These are phyloP conservation scores for Copidosoma aretas DNA, from an alignment of 2,888 invertebrate species.

Conservation along the genomic window DNA sequence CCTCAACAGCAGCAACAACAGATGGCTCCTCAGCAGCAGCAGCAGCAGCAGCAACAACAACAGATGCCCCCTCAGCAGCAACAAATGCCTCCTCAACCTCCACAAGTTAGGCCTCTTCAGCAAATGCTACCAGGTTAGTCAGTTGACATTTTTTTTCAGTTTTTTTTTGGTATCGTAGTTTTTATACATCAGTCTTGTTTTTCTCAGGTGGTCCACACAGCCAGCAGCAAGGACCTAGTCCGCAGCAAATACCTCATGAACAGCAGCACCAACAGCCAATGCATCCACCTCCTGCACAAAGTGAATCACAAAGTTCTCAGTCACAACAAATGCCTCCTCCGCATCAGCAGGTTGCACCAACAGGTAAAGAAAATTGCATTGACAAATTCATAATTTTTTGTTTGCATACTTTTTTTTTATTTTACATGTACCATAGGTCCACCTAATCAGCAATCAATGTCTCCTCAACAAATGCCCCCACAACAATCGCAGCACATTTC, in stretches of 20 bases:
- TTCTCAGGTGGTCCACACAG: slow-evolving; percentile 5
- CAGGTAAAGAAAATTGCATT: too few relatives aligned
- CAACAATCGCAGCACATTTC: neutral
- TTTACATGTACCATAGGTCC: neutral
- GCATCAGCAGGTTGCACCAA: neutral
- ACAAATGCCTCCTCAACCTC: slow-evolving; percentile 10
- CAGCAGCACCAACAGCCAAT: slow-evolving; percentile 25
- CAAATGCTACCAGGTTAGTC: slow-evolving; percentile 24
- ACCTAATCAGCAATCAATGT: neutral
- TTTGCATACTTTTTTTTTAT: neutral
- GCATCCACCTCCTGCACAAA: slow-evolving; percentile 13
- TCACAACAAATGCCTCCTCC: neutral
- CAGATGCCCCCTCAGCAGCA: slow-evolving; percentile 17
- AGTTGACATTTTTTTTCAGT: too few relatives aligned
- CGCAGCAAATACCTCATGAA: slow-evolving; percentile 42
- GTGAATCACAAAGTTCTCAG: too few relatives aligned
- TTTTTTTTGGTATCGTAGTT: too few relatives aligned
- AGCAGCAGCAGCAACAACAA: slow-evolving; percentile 40
- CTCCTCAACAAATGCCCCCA: slow-evolving; percentile 7
- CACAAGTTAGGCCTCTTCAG: slow-evolving; percentile 20
- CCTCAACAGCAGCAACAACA: slow-evolving; percentile 40
- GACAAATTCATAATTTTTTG: too few relatives aligned
- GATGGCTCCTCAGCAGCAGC: slow-evolving; percentile 30
- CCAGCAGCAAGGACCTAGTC: slow-evolving; percentile 44
- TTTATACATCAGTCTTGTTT: neutral